Conservation (phyloP, 1,140 invertebrate genomes). For the Drosophila lacertosa region DNA sequence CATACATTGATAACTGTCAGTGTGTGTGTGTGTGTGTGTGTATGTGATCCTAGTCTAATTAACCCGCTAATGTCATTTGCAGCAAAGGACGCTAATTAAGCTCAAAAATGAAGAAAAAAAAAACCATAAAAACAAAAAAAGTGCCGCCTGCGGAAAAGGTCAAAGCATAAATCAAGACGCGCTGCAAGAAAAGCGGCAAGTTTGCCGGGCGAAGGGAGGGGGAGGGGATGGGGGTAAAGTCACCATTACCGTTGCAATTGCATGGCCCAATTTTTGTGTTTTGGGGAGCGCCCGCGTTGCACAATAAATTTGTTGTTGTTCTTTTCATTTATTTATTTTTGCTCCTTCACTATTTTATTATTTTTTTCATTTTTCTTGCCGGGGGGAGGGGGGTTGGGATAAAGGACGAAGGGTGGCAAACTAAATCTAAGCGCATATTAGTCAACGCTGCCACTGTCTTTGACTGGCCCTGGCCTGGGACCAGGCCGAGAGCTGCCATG, state of each 20-base stretch:
- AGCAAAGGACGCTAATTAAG: slow-evolving; percentile 71
- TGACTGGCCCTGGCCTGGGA: slow-evolving; percentile 61
- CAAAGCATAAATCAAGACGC: slow-evolving; percentile 75
- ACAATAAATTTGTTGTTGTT: slow-evolving; percentile 47
- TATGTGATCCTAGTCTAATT: slow-evolving; percentile 59
- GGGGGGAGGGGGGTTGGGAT: background rate
- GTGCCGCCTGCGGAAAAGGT: slow-evolving; percentile 74
- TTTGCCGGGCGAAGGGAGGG: background rate
- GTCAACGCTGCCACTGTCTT: slow-evolving; percentile 60
- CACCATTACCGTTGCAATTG: slow-evolving; percentile 60
- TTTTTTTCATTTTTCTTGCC: background rate
- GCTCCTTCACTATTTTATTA: no score
- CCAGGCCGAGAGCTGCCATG: slow-evolving; percentile 40
- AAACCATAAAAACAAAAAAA: no score
- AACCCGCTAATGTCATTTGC: slow-evolving; percentile 77
- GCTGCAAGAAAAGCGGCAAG: background rate
- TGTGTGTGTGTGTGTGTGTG: slow-evolving; percentile 24
- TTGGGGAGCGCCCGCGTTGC: slow-evolving; percentile 31
- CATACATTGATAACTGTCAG: slow-evolving; percentile 62
- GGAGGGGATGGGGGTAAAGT: background rate
- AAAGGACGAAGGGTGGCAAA: slow-evolving; percentile 5
- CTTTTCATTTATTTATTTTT: slow-evolving; percentile 5
- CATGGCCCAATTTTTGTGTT: slow-evolving; percentile 65
- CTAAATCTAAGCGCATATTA: slow-evolving; percentile 68
- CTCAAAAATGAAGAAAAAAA: slow-evolving; percentile 54